Percentiles rank a stretch among this genome's conserved stretches.
Evolutionary conservation across 2,797 vertebrate species (phyloP).

Genomic region (Peromyscus melanophrys): DNA sequence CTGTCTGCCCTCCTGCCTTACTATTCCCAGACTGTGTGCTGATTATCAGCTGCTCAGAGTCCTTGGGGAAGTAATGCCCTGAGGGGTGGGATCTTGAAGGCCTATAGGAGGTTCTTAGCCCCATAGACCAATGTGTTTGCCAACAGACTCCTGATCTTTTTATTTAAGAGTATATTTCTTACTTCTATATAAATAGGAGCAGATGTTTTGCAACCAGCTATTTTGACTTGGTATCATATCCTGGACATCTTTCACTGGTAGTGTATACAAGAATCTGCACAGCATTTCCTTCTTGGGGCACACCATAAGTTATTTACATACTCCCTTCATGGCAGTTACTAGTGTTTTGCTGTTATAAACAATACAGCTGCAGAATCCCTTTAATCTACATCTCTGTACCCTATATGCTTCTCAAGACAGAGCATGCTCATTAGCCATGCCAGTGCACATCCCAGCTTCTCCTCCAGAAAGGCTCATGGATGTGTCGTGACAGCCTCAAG

Average conservation of each 20-base stretch:
- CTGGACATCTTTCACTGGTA: constrained; percentile 52
- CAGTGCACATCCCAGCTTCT: not conserved
- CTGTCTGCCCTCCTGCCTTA: not conserved
- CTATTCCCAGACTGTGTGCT: not conserved
- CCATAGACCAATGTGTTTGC: not conserved
- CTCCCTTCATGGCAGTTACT: not conserved
- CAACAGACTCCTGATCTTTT: not conserved
- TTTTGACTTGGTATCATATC: constrained; percentile 41
- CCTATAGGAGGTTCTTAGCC: not conserved
- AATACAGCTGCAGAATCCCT: constrained; percentile 37
- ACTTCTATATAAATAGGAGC: constrained; percentile 30
- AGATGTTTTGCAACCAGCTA: constrained; percentile 52
- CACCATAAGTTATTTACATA: constrained; percentile 41
- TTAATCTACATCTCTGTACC: constrained; percentile 15
- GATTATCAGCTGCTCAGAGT: not conserved
- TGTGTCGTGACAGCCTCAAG: not conserved
- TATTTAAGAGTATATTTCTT: constrained; percentile 26
- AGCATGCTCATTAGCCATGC: constrained; percentile 36
- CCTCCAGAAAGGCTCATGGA: not conserved
- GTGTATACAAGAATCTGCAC: not conserved
- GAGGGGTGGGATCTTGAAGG: not conserved
- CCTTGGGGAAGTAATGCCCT: not conserved
- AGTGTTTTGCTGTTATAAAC: constrained; percentile 49
- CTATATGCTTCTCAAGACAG: constrained; percentile 25
- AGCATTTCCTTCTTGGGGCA: constrained; percentile 58